phyloP scores from a whole-genome alignment of 2,888 invertebrate species.

The Melanargia galathea region DNA sequence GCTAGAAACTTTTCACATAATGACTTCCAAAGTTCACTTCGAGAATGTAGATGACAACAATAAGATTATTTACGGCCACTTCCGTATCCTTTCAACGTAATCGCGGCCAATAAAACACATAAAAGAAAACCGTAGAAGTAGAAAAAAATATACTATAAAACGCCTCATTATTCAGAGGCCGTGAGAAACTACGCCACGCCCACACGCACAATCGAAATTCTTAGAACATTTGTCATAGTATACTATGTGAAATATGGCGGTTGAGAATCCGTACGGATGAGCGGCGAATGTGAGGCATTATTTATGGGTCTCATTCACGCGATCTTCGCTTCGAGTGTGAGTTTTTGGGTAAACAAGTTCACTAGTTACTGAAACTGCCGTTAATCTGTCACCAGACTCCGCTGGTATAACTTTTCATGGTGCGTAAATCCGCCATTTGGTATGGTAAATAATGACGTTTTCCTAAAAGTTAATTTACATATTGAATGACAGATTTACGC shows the following conservation, averaged over 20 bases:
- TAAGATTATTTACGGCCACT: background rate
- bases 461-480: too few relatives aligned
- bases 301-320: constrained; percentile 35
- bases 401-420: too few relatives aligned
- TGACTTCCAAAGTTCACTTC: too few relatives aligned
- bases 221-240: constrained; percentile 45
- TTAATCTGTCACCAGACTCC: too few relatives aligned
- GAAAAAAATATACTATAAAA: constrained; percentile 36
- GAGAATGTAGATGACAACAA: too few relatives aligned
- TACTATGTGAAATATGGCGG: constrained; percentile 35
- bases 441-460: too few relatives aligned
- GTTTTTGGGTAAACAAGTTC: background rate
- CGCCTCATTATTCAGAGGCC: constrained; percentile 44
- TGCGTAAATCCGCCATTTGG: too few relatives aligned
- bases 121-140: constrained; percentile 28
- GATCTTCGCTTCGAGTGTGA: constrained; percentile 10
- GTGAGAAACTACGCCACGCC: constrained; percentile 45
- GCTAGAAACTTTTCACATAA: too few relatives aligned
- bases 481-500: too few relatives aligned
- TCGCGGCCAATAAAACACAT: background rate
- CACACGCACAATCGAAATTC: constrained; percentile 43
- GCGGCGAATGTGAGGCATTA: constrained; percentile 30
- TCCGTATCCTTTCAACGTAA: background rate
- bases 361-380: background rate
- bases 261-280: constrained; percentile 34